These are phyloP conservation scores for Ictalurus furcatus DNA, from an alignment of 2,113 vertebrate genomes.

Conservation along the genomic window DNA sequence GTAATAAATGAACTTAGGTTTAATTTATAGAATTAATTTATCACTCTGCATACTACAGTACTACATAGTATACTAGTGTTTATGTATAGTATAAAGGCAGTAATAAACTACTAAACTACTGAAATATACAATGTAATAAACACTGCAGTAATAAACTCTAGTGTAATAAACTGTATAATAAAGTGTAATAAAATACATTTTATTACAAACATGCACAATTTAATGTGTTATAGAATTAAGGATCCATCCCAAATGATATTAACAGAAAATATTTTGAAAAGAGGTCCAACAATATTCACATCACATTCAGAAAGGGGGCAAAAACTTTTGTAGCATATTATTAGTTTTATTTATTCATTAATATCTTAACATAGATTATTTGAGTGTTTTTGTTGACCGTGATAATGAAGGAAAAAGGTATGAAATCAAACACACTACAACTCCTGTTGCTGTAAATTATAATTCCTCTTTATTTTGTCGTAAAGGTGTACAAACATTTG, in stretches of 20 bases:
- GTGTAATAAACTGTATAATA: background rate
- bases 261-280: background rate
- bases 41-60: too few relatives aligned
- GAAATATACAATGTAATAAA: too few relatives aligned
- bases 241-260: background rate
- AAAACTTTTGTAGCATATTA: background rate
- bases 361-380: background rate
- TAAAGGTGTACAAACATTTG: background rate
- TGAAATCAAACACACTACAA: background rate
- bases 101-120: background rate
- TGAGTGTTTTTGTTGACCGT: too few relatives aligned
- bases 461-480: background rate
- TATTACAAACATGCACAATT: background rate
- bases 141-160: too few relatives aligned
- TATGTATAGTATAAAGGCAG: background rate
- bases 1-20: background rate
- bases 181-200: background rate
- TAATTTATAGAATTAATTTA: background rate
- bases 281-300: too few relatives aligned
- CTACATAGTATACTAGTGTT: background rate
- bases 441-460: background rate
- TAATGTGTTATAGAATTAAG: background rate
- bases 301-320: background rate
- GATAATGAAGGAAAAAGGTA: background rate
- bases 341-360: background rate